Evolutionary conservation across 2,888 invertebrate genomes (phyloP).

Genomic region (Dysmachus trigonus): DNA sequence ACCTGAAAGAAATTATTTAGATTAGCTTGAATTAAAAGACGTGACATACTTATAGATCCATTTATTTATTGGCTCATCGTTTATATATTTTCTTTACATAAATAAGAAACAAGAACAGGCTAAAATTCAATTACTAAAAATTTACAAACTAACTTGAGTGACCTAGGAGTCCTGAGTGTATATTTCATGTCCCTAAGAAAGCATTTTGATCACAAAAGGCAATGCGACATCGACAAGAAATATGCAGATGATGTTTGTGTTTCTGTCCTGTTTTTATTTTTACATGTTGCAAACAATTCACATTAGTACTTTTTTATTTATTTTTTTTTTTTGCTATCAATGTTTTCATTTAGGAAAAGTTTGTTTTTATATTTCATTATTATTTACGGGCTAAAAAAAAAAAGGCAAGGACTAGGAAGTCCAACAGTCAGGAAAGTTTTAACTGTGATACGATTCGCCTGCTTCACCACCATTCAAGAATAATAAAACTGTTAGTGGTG

Average conservation of each 20-base stretch:
- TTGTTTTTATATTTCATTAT: not conserved
- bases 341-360: not conserved
- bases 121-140: conserved; percentile 36
- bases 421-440: conserved; percentile 58
- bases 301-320: not conserved
- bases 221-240: conserved; percentile 42
- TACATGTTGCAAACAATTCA: not conserved
- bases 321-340: not conserved
- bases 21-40: not conserved
- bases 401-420: conserved; percentile 64
- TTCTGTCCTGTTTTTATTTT: conserved; percentile 9
- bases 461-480: conserved; percentile 4
- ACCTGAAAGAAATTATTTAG: not conserved
- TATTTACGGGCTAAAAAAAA: conserved; percentile 1
- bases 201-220: conserved; percentile 37
- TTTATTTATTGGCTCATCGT: conserved; percentile 10
- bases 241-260: conserved; percentile 12
- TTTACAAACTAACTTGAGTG: conserved; percentile 39
- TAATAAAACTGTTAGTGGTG: not conserved
- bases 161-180: conserved; percentile 40
- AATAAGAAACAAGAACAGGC: conserved; percentile 43
- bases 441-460: conserved; percentile 49
- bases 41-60: not conserved
- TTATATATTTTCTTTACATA: conserved; percentile 34
- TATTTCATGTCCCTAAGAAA: conserved; percentile 33